These are phyloP conservation scores for Aleiodes testaceus DNA, from an alignment of 2,888 invertebrate genomes.

Conservation along the genomic window DNA sequence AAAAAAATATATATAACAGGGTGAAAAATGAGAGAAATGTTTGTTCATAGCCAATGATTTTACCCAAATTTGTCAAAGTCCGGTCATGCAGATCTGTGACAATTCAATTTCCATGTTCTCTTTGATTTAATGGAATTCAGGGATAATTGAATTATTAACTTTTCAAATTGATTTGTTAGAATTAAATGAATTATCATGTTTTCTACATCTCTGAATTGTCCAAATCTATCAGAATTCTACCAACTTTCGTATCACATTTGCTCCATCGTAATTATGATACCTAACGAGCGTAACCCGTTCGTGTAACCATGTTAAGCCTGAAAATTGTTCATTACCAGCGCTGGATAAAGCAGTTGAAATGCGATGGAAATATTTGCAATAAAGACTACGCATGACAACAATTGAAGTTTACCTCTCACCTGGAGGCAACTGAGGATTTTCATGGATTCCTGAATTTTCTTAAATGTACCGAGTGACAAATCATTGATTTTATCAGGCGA, in stretches of 20 bases:
- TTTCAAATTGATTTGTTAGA: neutral
- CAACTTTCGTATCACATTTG: neutral
- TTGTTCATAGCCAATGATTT: neutral
- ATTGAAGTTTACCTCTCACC: too few species aligned
- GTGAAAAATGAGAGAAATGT: neutral
- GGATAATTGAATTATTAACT: neutral
- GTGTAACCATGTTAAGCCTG: slow-evolving; percentile 12
- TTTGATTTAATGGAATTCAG: neutral
- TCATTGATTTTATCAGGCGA: too few species aligned
- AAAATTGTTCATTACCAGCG: slow-evolving; percentile 10
- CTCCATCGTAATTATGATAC: neutral
- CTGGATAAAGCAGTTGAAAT: slow-evolving; percentile 1
- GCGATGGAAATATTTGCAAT: too few species aligned
- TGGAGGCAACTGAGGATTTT: too few species aligned
- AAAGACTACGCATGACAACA: too few species aligned
- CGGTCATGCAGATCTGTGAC: neutral
- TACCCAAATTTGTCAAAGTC: neutral
- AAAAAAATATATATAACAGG: neutral
- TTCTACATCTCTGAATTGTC: neutral
- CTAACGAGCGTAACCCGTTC: slow-evolving; percentile 10
- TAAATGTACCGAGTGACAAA: too few species aligned
- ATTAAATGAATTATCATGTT: neutral
- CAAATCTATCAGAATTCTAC: neutral
- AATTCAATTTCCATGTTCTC: neutral
- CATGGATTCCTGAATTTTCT: too few species aligned